Percentiles rank a stretch among this genome's conserved stretches.
These are phyloP conservation scores for Lycia hirtaria DNA, from an alignment of 2,888 invertebrate species.

Conservation along the genomic window DNA sequence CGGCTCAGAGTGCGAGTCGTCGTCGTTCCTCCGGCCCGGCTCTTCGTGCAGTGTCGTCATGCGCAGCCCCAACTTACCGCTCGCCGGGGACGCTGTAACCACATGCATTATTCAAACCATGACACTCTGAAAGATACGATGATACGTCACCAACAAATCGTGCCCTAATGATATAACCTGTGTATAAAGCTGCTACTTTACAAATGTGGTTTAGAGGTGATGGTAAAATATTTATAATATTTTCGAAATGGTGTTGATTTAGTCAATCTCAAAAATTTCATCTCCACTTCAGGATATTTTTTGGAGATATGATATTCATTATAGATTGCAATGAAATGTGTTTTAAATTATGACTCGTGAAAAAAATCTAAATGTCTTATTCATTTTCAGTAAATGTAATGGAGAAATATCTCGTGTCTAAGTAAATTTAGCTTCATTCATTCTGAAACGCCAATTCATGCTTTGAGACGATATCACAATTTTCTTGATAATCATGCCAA, in stretches of 20 bases:
- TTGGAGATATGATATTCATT: too few species aligned
- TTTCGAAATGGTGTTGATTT: too few species aligned
- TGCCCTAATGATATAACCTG: constrained; percentile 9
- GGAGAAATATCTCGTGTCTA: too few species aligned
- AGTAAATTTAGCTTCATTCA: neutral
- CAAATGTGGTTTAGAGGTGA: constrained; percentile 3
- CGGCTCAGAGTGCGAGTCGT: constrained; percentile 81
- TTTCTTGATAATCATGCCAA: constrained; percentile 36
- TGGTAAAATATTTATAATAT: neutral
- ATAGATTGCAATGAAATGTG: too few species aligned
- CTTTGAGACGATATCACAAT: constrained; percentile 21
- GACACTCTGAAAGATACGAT: neutral
- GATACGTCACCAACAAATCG: neutral
- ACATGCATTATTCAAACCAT: neutral
- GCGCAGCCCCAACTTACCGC: constrained; percentile 92
- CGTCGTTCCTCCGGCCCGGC: constrained; percentile 81
- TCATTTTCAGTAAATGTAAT: too few species aligned
- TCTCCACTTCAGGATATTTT: too few species aligned
- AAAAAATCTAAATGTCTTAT: too few species aligned
- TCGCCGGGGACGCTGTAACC: constrained; percentile 91
- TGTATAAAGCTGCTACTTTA: constrained; percentile 25
- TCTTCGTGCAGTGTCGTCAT: constrained; percentile 98
- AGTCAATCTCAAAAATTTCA: too few species aligned
- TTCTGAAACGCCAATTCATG: constrained; percentile 26
- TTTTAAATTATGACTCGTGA: too few species aligned